These are phyloP conservation scores for Nerophis lumbriciformis DNA, from an alignment of 2,113 vertebrate species.

Conservation along the genomic window DNA sequence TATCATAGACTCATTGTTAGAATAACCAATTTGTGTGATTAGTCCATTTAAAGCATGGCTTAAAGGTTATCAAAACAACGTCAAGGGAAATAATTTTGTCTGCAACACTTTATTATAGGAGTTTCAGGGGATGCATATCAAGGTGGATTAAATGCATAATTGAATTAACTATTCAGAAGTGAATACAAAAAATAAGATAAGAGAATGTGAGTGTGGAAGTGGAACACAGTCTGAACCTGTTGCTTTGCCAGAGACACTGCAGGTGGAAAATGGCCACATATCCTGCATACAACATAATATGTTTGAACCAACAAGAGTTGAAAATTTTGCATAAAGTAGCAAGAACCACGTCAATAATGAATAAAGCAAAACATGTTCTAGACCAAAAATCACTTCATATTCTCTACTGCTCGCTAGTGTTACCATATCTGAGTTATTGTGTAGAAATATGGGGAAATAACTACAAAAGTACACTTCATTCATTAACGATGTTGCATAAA, in stretches of 20 bases:
- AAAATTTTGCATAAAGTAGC: too few relatives aligned
- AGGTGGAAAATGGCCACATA: not conserved
- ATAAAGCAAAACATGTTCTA: too few relatives aligned
- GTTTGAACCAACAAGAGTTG: not conserved
- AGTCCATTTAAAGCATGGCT: slow-evolving; percentile 33
- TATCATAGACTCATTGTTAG: slow-evolving; percentile 42
- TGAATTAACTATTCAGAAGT: slow-evolving; percentile 21
- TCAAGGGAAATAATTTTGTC: slow-evolving; percentile 19
- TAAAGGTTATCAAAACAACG: slow-evolving; percentile 47
- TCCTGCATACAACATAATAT: not conserved
- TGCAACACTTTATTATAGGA: not conserved
- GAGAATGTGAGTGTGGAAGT: not conserved
- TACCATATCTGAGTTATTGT: too few relatives aligned
- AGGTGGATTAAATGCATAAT: slow-evolving; percentile 27
- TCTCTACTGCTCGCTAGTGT: too few relatives aligned
- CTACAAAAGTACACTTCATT: too few relatives aligned
- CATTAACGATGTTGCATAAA: too few relatives aligned
- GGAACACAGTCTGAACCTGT: not conserved
- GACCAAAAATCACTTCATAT: too few relatives aligned
- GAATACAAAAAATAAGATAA: slow-evolving; percentile 2
- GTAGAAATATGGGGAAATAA: too few relatives aligned
- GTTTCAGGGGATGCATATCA: slow-evolving; percentile 1
- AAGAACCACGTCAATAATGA: too few relatives aligned
- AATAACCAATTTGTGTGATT: slow-evolving; percentile 40
- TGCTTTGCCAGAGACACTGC: not conserved